phyloP scores from a whole-genome alignment of 2,888 invertebrate genomes.

The Dryobota labecula region DNA sequence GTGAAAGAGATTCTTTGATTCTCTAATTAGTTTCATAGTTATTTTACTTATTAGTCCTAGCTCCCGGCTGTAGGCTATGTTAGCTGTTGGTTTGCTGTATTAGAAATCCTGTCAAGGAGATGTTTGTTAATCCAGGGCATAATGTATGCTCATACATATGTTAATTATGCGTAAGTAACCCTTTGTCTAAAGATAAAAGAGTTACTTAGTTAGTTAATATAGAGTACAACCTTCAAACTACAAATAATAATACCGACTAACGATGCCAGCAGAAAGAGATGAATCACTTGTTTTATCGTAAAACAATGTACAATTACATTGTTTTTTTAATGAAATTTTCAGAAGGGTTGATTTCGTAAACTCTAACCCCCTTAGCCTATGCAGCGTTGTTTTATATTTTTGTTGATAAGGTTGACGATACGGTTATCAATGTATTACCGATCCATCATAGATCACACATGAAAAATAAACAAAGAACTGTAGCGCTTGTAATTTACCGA shows the following conservation, averaged over 20 bases:
- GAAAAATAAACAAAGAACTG: constrained; percentile 66
- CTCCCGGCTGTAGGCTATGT: constrained; percentile 14
- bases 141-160: constrained; percentile 9
- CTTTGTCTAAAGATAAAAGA: constrained; percentile 30
- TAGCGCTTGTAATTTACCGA: constrained; percentile 74
- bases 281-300: constrained; percentile 14
- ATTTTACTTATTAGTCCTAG: constrained; percentile 31
- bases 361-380: background rate
- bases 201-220: constrained; percentile 3
- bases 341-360: constrained; percentile 13
- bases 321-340: constrained; percentile 7
- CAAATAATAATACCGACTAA: constrained; percentile 27
- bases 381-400: constrained; percentile 9
- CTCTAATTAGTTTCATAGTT: constrained; percentile 48
- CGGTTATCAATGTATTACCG: constrained; percentile 14
- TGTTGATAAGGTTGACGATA: constrained; percentile 21
- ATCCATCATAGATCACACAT: constrained; percentile 28
- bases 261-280: constrained; percentile 14
- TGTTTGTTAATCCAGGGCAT: background rate
- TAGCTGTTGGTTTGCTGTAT: constrained; percentile 8
- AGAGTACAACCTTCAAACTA: constrained; percentile 10
- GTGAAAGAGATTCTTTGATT: constrained; percentile 40
- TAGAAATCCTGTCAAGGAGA: background rate
- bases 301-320: too few species aligned
- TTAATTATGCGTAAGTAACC: constrained; percentile 16